Evolutionary conservation across 2,113 vertebrate species (phyloP), one percentile per base, ranked within the genome.

Genomic region (Anoplopoma fimbria): DNA sequence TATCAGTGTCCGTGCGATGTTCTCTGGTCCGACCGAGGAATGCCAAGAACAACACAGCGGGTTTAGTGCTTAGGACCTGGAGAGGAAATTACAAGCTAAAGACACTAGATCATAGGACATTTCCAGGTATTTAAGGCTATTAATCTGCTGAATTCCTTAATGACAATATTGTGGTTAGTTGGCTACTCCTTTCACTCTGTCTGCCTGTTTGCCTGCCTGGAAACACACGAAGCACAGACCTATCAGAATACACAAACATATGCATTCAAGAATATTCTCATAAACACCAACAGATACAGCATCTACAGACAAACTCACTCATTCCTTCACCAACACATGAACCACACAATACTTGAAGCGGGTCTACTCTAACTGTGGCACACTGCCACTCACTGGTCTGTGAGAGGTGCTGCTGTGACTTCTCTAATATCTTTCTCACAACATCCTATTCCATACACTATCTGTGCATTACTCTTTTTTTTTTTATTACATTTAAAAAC

Each of bases 21-120:
- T 89, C 91, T 91, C 87, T 71, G 82, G 87, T 90, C 91, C 60
- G 73, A 45, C 82, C 51, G 71, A 69, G 73, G 82, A 88, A 82
- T 64, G 93, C 94, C 93, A 95, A 95, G 77, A 93, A 92, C 91
- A 95, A 94, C 94, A 94, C 82, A 91, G 85, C 68, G 64, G 91
- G 83, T 93, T 91, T 89, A 93, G 86, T 77, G 90, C 91, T 93
- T 83, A 93, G 85, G 86, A 90, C 71, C 78, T 70, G 23, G 62
- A 84, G 85, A 92, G 91, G 90, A 92, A 94, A 90, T 92, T 86
- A 93, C 82, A 84, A 85, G 79, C 79, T 88, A 85, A 92, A 94
- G 81, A 88, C 90, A 91, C 63, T 84, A 92, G 89, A 94, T 91
- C 90, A 89, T 88, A 82, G 87, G 81, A 92, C 87, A 81, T 92